These are phyloP conservation scores for Ammospiza maritima DNA, from an alignment of 2,797 vertebrate species.

Conservation along the genomic window DNA sequence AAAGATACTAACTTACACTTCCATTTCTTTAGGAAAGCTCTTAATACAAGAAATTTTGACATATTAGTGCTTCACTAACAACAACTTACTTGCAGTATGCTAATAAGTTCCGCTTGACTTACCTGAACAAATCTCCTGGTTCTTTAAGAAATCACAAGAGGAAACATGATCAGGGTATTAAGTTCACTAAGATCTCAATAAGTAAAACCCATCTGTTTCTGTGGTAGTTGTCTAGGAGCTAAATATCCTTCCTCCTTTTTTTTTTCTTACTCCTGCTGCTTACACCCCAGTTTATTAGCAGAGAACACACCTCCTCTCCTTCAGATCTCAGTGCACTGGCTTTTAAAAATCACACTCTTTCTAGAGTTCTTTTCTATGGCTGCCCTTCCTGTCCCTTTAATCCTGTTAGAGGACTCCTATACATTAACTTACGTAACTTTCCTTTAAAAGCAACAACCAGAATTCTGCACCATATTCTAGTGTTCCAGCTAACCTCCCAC, in stretches of 20 bases:
- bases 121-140: slow-evolving; percentile 15
- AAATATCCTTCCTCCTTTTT: background rate
- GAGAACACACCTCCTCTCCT: background rate
- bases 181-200: background rate
- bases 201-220: background rate
- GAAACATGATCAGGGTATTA: background rate
- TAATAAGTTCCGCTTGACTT: background rate
- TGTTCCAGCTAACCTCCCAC: background rate
- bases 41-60: background rate
- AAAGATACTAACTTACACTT: background rate
- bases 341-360: background rate
- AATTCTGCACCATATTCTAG: background rate
- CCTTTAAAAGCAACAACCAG: background rate
- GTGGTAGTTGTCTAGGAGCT: background rate
- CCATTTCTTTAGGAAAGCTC: background rate
- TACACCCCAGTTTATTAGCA: background rate
- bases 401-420: background rate
- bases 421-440: background rate
- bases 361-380: background rate
- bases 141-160: slow-evolving; percentile 35
- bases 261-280: background rate
- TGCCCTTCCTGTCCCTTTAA: background rate
- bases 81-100: background rate
- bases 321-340: background rate
- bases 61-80: background rate